Conservation (phyloP, 2,888 invertebrate genomes). For the Acleris cristana region DNA sequence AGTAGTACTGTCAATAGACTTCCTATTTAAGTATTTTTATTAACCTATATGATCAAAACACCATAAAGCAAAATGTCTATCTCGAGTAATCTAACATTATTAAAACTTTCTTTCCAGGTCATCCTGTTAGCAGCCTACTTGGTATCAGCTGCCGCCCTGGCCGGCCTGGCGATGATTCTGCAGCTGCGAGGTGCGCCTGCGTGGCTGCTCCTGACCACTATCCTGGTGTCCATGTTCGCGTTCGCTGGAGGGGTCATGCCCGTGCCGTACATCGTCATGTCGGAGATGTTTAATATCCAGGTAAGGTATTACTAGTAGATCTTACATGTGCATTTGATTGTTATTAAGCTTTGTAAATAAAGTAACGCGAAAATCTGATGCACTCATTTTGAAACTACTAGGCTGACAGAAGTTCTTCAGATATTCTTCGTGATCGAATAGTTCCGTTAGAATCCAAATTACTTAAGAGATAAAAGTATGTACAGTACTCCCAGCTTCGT, state of each 20-base stretch:
- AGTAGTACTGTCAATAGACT: too few species aligned
- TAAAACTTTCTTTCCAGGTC: slow-evolving; percentile 41
- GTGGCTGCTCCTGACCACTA: slow-evolving; percentile 51
- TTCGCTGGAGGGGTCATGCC: slow-evolving; percentile 55
- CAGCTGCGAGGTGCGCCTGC: slow-evolving; percentile 45
- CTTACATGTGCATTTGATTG: neutral
- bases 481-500: too few species aligned
- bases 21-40: too few species aligned
- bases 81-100: neutral
- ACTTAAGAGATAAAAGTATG: too few species aligned
- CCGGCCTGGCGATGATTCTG: slow-evolving; percentile 45
- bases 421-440: too few species aligned
- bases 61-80: too few species aligned
- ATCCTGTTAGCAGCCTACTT: slow-evolving; percentile 46
- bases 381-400: too few species aligned
- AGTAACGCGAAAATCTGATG: too few species aligned
- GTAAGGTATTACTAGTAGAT: slow-evolving; percentile 44
- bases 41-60: too few species aligned
- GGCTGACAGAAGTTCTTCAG: too few species aligned
- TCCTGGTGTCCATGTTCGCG: slow-evolving; percentile 47
- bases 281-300: slow-evolving; percentile 64
- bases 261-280: slow-evolving; percentile 57
- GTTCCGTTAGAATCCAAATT: too few species aligned
- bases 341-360: neutral
- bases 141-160: slow-evolving; percentile 45